Percentiles rank a stretch among this genome's conserved stretches.
Evolutionary conservation across 2,888 invertebrate genomes (phyloP).

Genomic region (Drosophila putrida): DNA sequence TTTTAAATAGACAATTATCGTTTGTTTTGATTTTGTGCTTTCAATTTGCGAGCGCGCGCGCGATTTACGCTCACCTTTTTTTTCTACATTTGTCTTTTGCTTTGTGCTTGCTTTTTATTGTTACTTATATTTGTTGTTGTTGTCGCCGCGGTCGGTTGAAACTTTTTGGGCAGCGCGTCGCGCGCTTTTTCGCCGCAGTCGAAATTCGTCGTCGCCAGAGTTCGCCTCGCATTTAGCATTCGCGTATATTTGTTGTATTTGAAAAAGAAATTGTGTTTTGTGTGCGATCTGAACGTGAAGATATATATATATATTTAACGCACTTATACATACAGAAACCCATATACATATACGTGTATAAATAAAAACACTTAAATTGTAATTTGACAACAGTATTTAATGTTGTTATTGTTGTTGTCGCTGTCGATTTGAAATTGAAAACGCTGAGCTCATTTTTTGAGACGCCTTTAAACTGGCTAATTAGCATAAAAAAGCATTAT

Average conservation of each 20-base stretch:
- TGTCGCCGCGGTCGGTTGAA: conserved; percentile 43
- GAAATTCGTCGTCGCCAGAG: conserved; percentile 74
- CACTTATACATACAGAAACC: conserved; percentile 13
- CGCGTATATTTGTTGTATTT: conserved; percentile 49
- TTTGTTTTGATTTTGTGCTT: conserved; percentile 76
- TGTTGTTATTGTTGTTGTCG: conserved; percentile 26
- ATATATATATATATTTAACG: conserved; percentile 35
- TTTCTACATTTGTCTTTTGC: conserved; percentile 43
- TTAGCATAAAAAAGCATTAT: conserved; percentile 74
- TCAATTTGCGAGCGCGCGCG: conserved; percentile 72
- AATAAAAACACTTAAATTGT: conserved; percentile 52
- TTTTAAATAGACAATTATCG: conserved; percentile 81
- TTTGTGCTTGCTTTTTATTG: conserved; percentile 42
- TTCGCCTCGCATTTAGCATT: conserved; percentile 69
- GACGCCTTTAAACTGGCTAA: conserved; percentile 62
- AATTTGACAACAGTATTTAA: conserved; percentile 53
- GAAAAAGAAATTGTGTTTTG: conserved; percentile 56
- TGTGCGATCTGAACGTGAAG: conserved; percentile 58
- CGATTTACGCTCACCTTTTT: conserved; percentile 56
- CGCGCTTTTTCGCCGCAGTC: conserved; percentile 76
- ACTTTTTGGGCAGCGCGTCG: conserved; percentile 54
- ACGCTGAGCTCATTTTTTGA: conserved; percentile 78
- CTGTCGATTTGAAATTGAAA: conserved; percentile 65
- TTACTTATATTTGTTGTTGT: conserved; percentile 49
- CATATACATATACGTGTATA: conserved; percentile 33